These are phyloP conservation scores for Bathynomus jamesi DNA, from an alignment of 1,140 invertebrate species.

Conservation along the genomic window DNA sequence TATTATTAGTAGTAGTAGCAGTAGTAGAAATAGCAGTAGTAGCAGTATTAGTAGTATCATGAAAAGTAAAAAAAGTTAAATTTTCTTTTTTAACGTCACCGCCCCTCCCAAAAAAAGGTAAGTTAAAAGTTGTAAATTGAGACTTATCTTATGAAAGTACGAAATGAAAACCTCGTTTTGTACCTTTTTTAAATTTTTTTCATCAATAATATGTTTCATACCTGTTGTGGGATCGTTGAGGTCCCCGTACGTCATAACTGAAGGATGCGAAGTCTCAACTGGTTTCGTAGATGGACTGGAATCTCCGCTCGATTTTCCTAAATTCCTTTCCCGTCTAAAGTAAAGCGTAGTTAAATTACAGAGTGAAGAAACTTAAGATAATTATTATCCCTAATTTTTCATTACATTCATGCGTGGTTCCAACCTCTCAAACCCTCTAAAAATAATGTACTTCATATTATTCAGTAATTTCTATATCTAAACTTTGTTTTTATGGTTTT, in stretches of 20 bases:
- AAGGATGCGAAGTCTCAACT: neutral
- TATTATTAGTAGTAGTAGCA: no score
- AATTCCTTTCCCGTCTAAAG: neutral
- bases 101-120: no score
- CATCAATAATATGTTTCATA: no score
- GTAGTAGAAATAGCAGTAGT: no score
- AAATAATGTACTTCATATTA: neutral
- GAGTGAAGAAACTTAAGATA: neutral
- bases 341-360: neutral
- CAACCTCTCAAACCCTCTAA: neutral
- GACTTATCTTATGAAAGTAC: no score
- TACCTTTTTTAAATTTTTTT: no score
- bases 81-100: no score
- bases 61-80: no score
- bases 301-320: neutral
- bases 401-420: neutral
- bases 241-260: conserved; percentile 7
- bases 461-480: neutral
- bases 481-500: neutral
- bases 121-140: no score
- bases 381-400: neutral
- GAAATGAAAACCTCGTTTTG: no score
- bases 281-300: neutral
- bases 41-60: no score
- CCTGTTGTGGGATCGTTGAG: conserved; percentile 13